Percentiles rank a stretch among this genome's conserved stretches.
These are phyloP conservation scores for Dyspetes luteomarginatus DNA, from an alignment of 2,888 invertebrate genomes.

Conservation along the genomic window DNA sequence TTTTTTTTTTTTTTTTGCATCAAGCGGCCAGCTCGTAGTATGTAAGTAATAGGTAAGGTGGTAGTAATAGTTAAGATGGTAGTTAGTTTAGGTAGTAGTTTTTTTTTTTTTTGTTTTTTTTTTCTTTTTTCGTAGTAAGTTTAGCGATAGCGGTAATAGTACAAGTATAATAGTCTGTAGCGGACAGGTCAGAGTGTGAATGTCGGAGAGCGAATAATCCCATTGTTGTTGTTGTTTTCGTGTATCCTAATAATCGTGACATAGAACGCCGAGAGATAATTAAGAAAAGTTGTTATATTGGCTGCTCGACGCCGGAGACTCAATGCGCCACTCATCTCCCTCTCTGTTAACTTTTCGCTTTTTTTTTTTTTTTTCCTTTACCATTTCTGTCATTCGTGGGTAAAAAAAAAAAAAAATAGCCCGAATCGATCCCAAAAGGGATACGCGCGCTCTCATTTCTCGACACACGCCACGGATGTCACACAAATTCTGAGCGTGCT, in stretches of 20 bases:
- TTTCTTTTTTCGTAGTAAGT: conserved; percentile 57
- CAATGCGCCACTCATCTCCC: too few relatives aligned
- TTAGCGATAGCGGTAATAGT: conserved; percentile 67
- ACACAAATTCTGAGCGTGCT: too few relatives aligned
- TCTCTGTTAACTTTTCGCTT: too few relatives aligned
- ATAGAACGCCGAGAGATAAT: conserved; percentile 15
- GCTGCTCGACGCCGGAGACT: too few relatives aligned
- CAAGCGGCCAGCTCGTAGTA: conserved; percentile 63
- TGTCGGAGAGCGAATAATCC: conserved; percentile 46
- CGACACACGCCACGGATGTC: too few relatives aligned
- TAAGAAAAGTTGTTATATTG: too few relatives aligned
- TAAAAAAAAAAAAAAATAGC: too few relatives aligned
- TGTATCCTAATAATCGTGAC: background rate
- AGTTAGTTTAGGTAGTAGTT: conserved; percentile 62
- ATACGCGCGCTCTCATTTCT: too few relatives aligned
- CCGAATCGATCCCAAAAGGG: too few relatives aligned
- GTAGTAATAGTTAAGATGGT: conserved; percentile 64
- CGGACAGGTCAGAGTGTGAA: conserved; percentile 61
- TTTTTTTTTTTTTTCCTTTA: too few relatives aligned
- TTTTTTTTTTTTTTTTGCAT: conserved; percentile 51
- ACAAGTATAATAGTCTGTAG: conserved; percentile 63
- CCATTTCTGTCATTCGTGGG: too few relatives aligned
- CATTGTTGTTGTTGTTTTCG: background rate
- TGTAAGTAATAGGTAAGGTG: conserved; percentile 63
- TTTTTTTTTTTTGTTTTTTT: conserved; percentile 32